Percentiles rank a stretch among this genome's conserved stretches.
phyloP scores from a whole-genome alignment of 2,113 vertebrate genomes.

The Apteryx mantelli region DNA sequence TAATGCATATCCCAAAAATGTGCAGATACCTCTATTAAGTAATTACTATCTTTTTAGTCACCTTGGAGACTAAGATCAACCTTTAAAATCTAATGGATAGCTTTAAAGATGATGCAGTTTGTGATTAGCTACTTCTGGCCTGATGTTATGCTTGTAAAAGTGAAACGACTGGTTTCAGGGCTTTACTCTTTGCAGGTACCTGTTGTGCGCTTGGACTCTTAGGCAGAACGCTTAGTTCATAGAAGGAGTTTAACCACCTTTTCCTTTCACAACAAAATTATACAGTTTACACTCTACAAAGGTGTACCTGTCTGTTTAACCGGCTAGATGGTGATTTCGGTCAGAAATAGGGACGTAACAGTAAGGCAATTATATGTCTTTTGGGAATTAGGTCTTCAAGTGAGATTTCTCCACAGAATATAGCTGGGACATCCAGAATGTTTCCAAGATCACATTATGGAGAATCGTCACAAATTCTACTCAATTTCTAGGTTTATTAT shows the following conservation, averaged over 20 bases:
- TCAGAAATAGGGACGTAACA: background rate
- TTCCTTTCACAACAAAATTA: background rate
- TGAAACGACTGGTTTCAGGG: background rate
- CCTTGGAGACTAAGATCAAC: background rate
- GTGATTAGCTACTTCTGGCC: background rate
- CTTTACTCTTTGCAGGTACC: background rate
- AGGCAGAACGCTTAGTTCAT: background rate
- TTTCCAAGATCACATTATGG: background rate
- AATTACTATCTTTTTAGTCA: background rate
- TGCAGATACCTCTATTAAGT: background rate
- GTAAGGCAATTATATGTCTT: background rate
- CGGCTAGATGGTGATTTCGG: background rate
- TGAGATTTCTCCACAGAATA: background rate
- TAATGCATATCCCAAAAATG: background rate
- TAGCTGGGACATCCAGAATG: background rate
- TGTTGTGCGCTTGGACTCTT: background rate
- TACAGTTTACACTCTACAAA: accelerated
- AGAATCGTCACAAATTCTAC: background rate
- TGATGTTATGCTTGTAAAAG: background rate
- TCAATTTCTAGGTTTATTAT: background rate
- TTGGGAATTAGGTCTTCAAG: background rate
- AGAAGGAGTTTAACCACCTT: background rate
- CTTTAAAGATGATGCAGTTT: background rate
- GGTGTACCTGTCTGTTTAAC: background rate
- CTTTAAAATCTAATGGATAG: background rate